Base-by-base conservation (phyloP, 2,888 invertebrate genomes). In the Orthosia gothica region DNA sequence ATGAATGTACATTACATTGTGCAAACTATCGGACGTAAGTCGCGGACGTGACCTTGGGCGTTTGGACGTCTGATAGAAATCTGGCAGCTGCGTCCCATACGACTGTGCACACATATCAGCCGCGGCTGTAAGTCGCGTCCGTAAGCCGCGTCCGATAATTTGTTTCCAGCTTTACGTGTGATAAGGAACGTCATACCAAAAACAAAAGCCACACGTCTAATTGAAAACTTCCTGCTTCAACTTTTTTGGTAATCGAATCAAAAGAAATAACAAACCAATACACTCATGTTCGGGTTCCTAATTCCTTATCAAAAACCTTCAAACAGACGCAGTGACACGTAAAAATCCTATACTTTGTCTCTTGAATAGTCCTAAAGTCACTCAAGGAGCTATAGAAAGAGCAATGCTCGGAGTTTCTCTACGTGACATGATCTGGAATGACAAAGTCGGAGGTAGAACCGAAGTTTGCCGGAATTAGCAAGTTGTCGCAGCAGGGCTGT, bases 351-450 rank as follows among this genome's bases (percentile, higher is more conserved):
- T 65, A 79, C 81, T 68, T 68, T 20, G 57, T 4, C 40, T 67
- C 77, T 81, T 76, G 69, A 81, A 79, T 80, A 76, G n/a, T 62
- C 68, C 54, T 32, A 54, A 82, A 82, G 71, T 78, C 78, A 72
- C 79, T 82, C 71, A 78, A 78, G 45, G 68, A 82, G 78, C 71
- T 66, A 82, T 77, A 82, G 79, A 73, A 72, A 72, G 65, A 73
- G 83, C 71, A 81, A 78, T 72, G 65, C 66, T 79, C 62, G 47
- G 72, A 81, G 81, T 82, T 81, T 70, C 83, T 58, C 80, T 83
- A 82, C 83, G 81, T 83, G 80, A 81, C 81, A 70, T 81, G 81
- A 81, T 83, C 67, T 61, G 58, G 61, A 79, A 83, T 81, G 83
- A 82, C 67, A 71, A 79, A 79, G 73, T 68, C 74, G 52, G 63